Conservation (phyloP, 2,888 invertebrate genomes). For the Drymonia ruficornis region DNA sequence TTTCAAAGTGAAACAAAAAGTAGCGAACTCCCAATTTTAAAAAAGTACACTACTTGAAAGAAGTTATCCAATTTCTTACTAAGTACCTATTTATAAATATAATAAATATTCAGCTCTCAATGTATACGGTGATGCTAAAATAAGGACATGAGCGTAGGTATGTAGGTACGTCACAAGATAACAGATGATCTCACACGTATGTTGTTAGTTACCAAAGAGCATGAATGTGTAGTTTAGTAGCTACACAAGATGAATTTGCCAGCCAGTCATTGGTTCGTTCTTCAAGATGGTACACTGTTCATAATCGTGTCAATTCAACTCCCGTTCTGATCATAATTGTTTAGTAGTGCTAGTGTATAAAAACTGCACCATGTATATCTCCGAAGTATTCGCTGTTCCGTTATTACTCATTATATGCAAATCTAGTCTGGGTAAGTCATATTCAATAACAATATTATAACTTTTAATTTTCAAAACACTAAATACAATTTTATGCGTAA, state of each 20-base stretch:
- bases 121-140: too few relatives aligned
- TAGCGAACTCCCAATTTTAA: too few relatives aligned
- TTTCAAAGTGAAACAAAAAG: too few relatives aligned
- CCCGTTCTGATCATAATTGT: neutral
- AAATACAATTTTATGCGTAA: neutral
- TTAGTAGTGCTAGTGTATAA: neutral
- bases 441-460: neutral
- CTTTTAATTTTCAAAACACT: too few relatives aligned
- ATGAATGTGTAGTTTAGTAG: neutral
- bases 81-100: too few relatives aligned
- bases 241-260: neutral
- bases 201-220: too few relatives aligned
- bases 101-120: too few relatives aligned
- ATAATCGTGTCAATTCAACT: neutral
- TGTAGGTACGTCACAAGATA: too few relatives aligned
- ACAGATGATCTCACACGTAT: too few relatives aligned
- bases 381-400: slow-evolving; percentile 25
- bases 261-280: neutral
- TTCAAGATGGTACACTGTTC: neutral
- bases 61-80: too few relatives aligned
- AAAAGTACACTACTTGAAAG: too few relatives aligned
- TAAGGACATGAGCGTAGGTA: too few relatives aligned
- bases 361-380: slow-evolving; percentile 23
- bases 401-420: slow-evolving; percentile 25
- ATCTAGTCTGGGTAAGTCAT: slow-evolving; percentile 28